Evolutionary conservation across 1,140 invertebrate species (phyloP).

Genomic region (Caerostris extrusa): DNA sequence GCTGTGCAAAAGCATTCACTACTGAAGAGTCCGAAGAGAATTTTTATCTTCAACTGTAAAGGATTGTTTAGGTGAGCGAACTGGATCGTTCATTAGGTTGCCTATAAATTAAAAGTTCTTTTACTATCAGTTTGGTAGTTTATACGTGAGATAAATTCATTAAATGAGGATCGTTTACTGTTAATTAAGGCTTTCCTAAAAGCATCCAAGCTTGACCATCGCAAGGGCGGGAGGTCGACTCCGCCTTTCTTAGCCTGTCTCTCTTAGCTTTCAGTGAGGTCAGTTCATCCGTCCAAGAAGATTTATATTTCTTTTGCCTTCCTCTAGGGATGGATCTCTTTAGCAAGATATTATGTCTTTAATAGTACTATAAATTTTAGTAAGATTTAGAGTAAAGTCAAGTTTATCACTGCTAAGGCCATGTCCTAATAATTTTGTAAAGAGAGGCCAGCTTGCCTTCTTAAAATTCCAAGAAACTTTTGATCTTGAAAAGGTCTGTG

Average conservation of each 20-base stretch:
- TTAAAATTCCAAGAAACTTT: conserved; percentile 16
- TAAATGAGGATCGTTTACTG: neutral
- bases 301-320: conserved; percentile 15
- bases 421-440: neutral
- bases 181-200: neutral
- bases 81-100: no score
- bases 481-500: neutral
- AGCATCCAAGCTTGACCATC: neutral
- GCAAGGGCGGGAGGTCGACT: neutral
- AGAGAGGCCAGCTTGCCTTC: neutral
- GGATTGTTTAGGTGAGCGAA: no score
- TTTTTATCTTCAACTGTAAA: no score
- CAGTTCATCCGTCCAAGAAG: neutral
- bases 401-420: neutral
- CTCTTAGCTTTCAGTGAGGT: neutral
- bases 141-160: no score
- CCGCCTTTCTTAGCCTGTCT: conserved; percentile 20
- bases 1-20: no score
- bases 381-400: conserved; percentile 13
- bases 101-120: no score
- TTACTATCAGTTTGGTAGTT: no score
- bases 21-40: no score
- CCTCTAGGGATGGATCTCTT: neutral
- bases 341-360: neutral
- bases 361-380: neutral